These are phyloP conservation scores for Peromyscus leucopus DNA, from an alignment of 2,113 vertebrate species.

Conservation along the genomic window DNA sequence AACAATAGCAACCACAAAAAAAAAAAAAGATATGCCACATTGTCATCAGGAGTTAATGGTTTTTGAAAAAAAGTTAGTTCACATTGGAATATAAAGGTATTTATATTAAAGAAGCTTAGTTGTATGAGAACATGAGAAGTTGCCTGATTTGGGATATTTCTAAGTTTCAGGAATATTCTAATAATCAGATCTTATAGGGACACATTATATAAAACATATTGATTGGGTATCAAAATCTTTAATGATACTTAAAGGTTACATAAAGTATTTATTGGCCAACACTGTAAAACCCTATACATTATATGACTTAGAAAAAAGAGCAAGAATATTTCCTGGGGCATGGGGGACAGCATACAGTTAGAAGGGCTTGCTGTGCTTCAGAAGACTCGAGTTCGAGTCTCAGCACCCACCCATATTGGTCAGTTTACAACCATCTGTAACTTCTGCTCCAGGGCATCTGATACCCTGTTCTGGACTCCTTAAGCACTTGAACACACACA, in stretches of 20 bases:
- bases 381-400: neutral
- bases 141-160: neutral
- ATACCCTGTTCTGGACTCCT: neutral
- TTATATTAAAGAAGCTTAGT: neutral
- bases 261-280: neutral
- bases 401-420: too few species aligned
- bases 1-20: neutral
- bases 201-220: neutral
- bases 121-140: neutral
- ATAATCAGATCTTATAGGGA: neutral
- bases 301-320: neutral
- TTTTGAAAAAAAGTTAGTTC: neutral
- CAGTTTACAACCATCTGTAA: neutral
- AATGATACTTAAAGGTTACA: neutral
- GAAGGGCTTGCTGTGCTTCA: neutral
- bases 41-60: neutral
- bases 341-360: neutral
- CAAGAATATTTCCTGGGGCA: neutral
- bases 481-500: too few species aligned
- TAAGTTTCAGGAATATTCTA: constrained; percentile 40
- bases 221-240: neutral
- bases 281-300: neutral
- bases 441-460: neutral
- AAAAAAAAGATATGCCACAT: too few species aligned
- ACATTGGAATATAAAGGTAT: neutral